phyloP scores from a whole-genome alignment of 53 echinoderm and acorn worm species.

The Apostichopus leukothele region DNA sequence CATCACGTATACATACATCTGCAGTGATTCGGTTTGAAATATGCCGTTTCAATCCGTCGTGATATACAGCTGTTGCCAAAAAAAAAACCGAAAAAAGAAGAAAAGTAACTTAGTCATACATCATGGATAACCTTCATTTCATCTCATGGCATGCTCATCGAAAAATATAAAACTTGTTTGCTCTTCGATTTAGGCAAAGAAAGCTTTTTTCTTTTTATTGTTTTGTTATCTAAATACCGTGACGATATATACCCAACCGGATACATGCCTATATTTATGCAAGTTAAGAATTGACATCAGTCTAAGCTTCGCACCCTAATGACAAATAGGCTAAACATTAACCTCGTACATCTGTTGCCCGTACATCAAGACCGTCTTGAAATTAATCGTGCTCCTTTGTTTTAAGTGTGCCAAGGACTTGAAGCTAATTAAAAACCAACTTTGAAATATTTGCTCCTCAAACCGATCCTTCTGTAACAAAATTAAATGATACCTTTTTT shows the following conservation, averaged over 20 bases:
- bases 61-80: neutral
- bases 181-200: neutral
- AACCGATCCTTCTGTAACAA: slow-evolving; percentile 16
- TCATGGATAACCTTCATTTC: neutral
- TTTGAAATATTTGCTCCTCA: slow-evolving; percentile 12
- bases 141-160: neutral
- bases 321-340: slow-evolving; percentile 20
- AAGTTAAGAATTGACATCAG: neutral
- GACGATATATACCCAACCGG: neutral
- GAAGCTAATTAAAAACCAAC: slow-evolving; percentile 39
- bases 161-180: neutral
- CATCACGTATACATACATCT: neutral
- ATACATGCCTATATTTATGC: neutral
- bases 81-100: too few relatives aligned
- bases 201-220: neutral
- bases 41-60: too few relatives aligned
- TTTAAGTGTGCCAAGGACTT: slow-evolving; percentile 36
- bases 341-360: slow-evolving; percentile 24
- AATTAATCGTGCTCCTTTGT: slow-evolving; percentile 30
- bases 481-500: slow-evolving; percentile 29
- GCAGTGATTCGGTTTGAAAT: slow-evolving; percentile 20
- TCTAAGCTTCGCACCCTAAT: slow-evolving; percentile 5
- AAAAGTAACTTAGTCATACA: slow-evolving; percentile 9
- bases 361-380: neutral
- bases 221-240: neutral